Evolutionary conservation across 1,140 invertebrate genomes (phyloP).

Genomic region (Magallana ariakensis): DNA sequence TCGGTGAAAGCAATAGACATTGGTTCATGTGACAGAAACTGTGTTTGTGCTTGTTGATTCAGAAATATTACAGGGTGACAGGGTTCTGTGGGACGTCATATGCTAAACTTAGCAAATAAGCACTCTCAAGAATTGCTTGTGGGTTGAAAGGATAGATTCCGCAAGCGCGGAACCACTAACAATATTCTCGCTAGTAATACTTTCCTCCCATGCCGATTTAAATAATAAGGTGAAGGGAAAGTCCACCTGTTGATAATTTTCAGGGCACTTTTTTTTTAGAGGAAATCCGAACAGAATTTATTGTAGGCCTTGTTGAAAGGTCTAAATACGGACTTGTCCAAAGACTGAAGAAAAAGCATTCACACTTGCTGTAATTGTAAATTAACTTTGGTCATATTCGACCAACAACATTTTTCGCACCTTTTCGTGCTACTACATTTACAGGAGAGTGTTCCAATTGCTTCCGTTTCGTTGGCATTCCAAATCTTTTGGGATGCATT

Average conservation of each 20-base stretch:
- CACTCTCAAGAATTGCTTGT: not conserved
- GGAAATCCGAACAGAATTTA: conserved; percentile 48
- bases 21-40: too few relatives aligned
- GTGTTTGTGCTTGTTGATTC: too few relatives aligned
- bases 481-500: conserved; percentile 36
- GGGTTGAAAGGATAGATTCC: conserved; percentile 33
- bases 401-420: conserved; percentile 39
- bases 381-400: conserved; percentile 22
- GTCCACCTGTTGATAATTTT: conserved; percentile 56
- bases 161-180: conserved; percentile 39
- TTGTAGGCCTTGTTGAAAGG: conserved; percentile 60
- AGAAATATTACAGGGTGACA: not conserved
- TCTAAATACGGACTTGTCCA: conserved; percentile 60
- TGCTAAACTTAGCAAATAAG: conserved; percentile 20
- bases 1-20: too few relatives aligned
- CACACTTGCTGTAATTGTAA: conserved; percentile 55
- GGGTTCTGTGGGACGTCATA: not conserved
- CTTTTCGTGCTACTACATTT: conserved; percentile 41
- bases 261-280: not conserved
- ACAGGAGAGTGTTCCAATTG: conserved; percentile 35
- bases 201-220: conserved; percentile 8
- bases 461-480: conserved; percentile 44
- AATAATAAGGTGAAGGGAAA: conserved; percentile 52
- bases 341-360: conserved; percentile 60
- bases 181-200: conserved; percentile 1